Conservation (phyloP, 2,888 invertebrate species). For the Herminia tarsipennalis region DNA sequence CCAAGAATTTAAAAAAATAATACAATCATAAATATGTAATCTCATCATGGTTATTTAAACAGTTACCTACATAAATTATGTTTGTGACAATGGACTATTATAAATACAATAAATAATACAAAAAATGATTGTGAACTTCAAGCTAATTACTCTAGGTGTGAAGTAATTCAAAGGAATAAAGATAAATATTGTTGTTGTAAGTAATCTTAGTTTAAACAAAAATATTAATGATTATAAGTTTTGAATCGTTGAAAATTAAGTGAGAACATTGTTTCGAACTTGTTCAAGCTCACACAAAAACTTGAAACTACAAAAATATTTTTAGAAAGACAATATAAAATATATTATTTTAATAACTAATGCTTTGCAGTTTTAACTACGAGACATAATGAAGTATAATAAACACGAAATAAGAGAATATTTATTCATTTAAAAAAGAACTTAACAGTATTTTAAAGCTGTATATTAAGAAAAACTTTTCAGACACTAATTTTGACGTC, state of each 20-base stretch:
- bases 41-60: slow-evolving; percentile 1
- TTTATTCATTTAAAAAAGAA: too few relatives aligned
- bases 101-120: slow-evolving; percentile 4
- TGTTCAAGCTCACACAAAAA: too few relatives aligned
- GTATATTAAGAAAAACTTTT: too few relatives aligned
- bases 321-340: too few relatives aligned
- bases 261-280: too few relatives aligned
- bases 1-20: neutral
- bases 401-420: too few relatives aligned
- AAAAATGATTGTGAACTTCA: neutral
- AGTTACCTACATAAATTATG: slow-evolving; percentile 3
- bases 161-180: slow-evolving; percentile 2
- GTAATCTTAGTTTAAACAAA: neutral
- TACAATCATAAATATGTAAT: neutral
- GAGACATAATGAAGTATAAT: too few relatives aligned
- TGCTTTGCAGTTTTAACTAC: too few relatives aligned
- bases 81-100: slow-evolving; percentile 4
- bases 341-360: too few relatives aligned
- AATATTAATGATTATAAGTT: slow-evolving; percentile 1
- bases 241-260: neutral
- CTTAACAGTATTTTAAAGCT: too few relatives aligned
- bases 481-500: too few relatives aligned
- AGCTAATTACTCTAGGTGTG: slow-evolving; percentile 1
- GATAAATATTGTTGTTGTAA: neutral
- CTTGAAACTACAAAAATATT: too few relatives aligned